These are phyloP conservation scores for Drosophila orena DNA, from an alignment of 1,140 invertebrate genomes.

Conservation along the genomic window DNA sequence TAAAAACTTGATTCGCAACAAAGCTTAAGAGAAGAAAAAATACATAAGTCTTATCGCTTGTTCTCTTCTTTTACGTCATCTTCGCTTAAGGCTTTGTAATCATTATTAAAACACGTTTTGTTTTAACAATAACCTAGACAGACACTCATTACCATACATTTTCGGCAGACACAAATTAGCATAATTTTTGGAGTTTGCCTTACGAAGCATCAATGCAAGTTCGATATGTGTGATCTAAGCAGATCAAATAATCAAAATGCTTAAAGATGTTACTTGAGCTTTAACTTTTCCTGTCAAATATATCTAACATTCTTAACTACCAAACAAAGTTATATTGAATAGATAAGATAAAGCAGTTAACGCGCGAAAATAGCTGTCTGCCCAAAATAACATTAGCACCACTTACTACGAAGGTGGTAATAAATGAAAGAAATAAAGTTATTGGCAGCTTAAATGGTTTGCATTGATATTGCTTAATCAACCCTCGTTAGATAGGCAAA, in stretches of 20 bases:
- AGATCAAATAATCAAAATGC: background rate
- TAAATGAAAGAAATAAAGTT: background rate
- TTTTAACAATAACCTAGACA: slow-evolving; percentile 14
- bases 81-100: slow-evolving; percentile 6
- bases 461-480: slow-evolving; percentile 14
- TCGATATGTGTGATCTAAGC: background rate
- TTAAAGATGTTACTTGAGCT: too few relatives aligned
- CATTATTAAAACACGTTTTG: slow-evolving; percentile 27
- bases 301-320: too few relatives aligned
- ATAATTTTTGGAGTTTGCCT: slow-evolving; percentile 6
- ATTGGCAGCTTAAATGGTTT: background rate
- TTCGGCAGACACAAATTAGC: slow-evolving; percentile 22
- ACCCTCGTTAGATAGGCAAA: slow-evolving; percentile 19
- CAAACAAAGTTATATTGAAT: too few relatives aligned
- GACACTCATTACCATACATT: slow-evolving; percentile 19
- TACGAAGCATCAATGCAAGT: background rate
- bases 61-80: slow-evolving; percentile 24
- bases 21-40: background rate
- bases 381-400: too few relatives aligned
- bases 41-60: background rate
- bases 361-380: too few relatives aligned
- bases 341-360: too few relatives aligned
- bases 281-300: too few relatives aligned
- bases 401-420: background rate
- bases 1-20: too few relatives aligned